A percentile compares a stretch with the other conserved stretches of the same genome.
These are phyloP conservation scores for Alosa alosa DNA, from an alignment of 2,113 vertebrate genomes.

Conservation along the genomic window DNA sequence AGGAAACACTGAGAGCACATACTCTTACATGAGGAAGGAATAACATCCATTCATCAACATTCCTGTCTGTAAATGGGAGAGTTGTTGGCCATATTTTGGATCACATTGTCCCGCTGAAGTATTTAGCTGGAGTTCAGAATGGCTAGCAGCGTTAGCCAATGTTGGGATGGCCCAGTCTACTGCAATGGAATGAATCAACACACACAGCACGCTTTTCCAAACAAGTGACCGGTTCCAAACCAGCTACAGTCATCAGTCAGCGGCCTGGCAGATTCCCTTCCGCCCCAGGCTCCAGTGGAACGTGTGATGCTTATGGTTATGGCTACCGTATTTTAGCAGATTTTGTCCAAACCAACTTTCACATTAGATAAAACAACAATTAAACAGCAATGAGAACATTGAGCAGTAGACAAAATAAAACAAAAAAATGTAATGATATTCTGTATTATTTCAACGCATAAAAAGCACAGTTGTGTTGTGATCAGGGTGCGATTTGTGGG, in stretches of 20 bases:
- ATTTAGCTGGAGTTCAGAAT: neutral
- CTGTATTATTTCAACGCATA: too few species aligned
- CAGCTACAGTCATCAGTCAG: neutral
- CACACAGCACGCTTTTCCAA: neutral
- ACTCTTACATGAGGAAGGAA: neutral
- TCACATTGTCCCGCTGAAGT: neutral
- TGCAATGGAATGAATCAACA: neutral
- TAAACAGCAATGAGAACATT: too few species aligned
- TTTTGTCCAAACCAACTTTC: too few species aligned
- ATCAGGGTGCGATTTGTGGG: too few species aligned
- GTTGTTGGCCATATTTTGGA: neutral
- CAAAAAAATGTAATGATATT: too few species aligned
- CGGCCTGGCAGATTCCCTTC: too few species aligned
- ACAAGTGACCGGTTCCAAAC: neutral
- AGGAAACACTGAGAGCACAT: neutral
- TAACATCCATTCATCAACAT: neutral
- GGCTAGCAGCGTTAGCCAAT: neutral
- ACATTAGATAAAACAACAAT: too few species aligned
- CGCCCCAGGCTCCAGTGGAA: too few species aligned
- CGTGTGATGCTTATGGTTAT: too few species aligned
- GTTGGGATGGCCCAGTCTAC: neutral
- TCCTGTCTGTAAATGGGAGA: neutral
- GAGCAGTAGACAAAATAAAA: too few species aligned
- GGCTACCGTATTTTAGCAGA: too few species aligned
- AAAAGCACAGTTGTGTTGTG: neutral